Conservation (phyloP, 2,113 vertebrate species). For the Mola mola region DNA sequence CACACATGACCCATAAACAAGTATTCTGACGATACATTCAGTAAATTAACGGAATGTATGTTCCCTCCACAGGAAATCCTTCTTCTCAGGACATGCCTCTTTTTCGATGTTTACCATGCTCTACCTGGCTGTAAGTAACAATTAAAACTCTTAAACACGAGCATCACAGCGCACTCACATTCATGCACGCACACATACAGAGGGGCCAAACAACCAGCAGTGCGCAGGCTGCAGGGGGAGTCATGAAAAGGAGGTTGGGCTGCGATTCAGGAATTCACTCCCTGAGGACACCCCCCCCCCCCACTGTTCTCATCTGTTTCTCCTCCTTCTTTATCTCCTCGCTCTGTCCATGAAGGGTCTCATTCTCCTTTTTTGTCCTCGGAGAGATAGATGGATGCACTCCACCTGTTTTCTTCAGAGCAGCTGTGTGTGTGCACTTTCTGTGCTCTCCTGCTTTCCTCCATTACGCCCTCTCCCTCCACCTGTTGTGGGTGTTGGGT, state of each 20-base stretch:
- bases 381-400: conserved; percentile 43
- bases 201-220: conserved; percentile 25
- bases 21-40: no score
- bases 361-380: conserved; percentile 46
- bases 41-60: no score
- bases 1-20: no score
- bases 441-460: conserved; percentile 28
- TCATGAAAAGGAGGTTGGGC: conserved; percentile 27
- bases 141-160: background rate
- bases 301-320: conserved; percentile 22
- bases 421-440: conserved; percentile 65
- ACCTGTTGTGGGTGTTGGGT: conserved; percentile 52
- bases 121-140: conserved; percentile 95
- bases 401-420: conserved; percentile 64
- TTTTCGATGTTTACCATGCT: conserved; percentile 99
- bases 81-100: conserved; percentile 98
- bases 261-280: conserved; percentile 40
- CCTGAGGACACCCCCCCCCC: conserved; percentile 21
- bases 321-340: conserved; percentile 17
- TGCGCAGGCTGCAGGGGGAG: conserved; percentile 26
- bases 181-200: conserved; percentile 21
- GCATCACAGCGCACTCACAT: conserved; percentile 10
- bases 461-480: conserved; percentile 32
- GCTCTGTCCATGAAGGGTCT: conserved; percentile 32
- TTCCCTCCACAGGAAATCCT: conserved; percentile 89